A percentile compares a stretch with the other conserved stretches of the same genome.
Evolutionary conservation across 1,140 invertebrate species (phyloP).

Genomic region (Maniola jurtina): DNA sequence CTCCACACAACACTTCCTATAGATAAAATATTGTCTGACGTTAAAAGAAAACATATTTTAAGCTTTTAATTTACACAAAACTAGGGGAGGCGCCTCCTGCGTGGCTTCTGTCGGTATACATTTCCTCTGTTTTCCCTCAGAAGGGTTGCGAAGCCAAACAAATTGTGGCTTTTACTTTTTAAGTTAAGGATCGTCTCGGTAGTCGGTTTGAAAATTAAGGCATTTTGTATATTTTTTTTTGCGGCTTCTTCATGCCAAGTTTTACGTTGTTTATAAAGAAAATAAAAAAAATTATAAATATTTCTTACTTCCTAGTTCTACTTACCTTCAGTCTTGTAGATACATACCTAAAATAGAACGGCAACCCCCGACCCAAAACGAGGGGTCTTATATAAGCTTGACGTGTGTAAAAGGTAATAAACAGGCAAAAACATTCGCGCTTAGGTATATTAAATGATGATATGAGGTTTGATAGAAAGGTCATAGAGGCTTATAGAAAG

Average conservation of each 20-base stretch:
- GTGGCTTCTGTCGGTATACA: constrained; percentile 40
- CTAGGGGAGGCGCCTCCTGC: constrained; percentile 30
- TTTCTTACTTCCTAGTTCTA: too few relatives aligned
- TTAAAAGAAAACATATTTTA: constrained; percentile 32
- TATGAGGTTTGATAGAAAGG: too few relatives aligned
- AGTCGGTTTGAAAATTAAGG: constrained; percentile 27
- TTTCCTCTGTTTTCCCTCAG: constrained; percentile 30
- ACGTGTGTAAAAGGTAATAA: too few relatives aligned
- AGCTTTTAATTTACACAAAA: constrained; percentile 40
- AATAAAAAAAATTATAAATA: not conserved
- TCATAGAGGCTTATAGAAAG: too few relatives aligned
- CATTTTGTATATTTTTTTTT: constrained; percentile 29
- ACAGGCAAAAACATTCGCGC: too few relatives aligned
- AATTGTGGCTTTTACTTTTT: constrained; percentile 29
- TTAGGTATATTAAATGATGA: too few relatives aligned
- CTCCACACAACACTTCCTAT: not conserved
- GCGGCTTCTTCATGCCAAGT: constrained; percentile 21
- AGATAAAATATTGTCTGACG: not conserved
- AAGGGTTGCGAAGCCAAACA: constrained; percentile 42
- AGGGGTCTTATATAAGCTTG: too few relatives aligned
- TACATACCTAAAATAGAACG: too few relatives aligned
- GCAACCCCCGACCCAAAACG: too few relatives aligned
- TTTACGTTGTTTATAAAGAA: not conserved
- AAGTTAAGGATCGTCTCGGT: constrained; percentile 19
- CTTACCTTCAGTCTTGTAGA: too few relatives aligned